These are phyloP conservation scores for Penaeus indicus DNA, from an alignment of 1,140 invertebrate genomes.

Conservation along the genomic window DNA sequence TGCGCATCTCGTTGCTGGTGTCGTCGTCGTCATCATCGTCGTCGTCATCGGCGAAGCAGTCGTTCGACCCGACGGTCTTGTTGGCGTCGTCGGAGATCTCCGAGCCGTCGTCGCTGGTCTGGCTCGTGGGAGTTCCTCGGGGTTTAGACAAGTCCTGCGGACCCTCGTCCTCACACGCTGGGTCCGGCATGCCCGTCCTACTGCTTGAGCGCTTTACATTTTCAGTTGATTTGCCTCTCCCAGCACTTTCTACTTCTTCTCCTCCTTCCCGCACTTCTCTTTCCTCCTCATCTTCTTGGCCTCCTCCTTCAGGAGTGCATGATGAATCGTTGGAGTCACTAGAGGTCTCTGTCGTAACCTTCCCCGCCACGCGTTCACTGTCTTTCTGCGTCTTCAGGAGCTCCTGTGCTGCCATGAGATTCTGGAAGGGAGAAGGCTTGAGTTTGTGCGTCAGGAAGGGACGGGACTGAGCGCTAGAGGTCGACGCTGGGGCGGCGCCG, in stretches of 20 bases:
- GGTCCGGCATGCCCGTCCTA: too few relatives aligned
- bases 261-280: constrained; percentile 25
- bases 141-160: constrained; percentile 54
- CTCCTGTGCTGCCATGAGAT: constrained; percentile 58
- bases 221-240: too few relatives aligned
- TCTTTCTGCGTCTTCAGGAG: constrained; percentile 55
- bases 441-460: constrained; percentile 48
- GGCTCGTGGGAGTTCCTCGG: background rate
- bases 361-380: constrained; percentile 16
- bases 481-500: constrained; percentile 17
- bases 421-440: constrained; percentile 55
- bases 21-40: constrained; percentile 58
- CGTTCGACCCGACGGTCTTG: constrained; percentile 55
- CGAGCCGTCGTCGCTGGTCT: constrained; percentile 54
- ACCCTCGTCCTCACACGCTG: background rate
- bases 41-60: constrained; percentile 56
- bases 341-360: constrained; percentile 26
- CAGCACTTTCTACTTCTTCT: background rate
- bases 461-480: constrained; percentile 31
- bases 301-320: background rate
- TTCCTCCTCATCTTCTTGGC: background rate
- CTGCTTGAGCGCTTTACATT: too few relatives aligned
- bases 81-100: constrained; percentile 54
- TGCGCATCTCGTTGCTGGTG: constrained; percentile 59
- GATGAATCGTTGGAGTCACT: constrained; percentile 50